Percentiles rank a stretch among this genome's conserved stretches.
Conservation (phyloP, 1,140 invertebrate genomes). For the Nylanderia fulva region DNA sequence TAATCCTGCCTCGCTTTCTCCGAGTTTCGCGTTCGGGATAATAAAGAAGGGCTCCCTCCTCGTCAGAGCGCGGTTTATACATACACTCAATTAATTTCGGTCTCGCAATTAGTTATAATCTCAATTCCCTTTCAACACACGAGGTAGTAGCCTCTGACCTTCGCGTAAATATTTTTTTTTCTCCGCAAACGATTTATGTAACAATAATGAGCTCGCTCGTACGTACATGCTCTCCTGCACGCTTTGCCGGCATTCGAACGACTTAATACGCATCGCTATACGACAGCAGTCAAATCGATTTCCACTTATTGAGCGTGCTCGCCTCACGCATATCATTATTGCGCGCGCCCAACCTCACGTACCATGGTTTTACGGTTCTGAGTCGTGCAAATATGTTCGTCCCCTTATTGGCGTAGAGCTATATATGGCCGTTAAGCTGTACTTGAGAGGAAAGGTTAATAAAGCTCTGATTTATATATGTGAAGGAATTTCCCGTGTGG, state of each 20-base stretch:
- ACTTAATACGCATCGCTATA: conserved; percentile 58
- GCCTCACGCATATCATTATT: conserved; percentile 68
- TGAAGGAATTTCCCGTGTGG: conserved; percentile 6
- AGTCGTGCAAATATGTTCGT: conserved; percentile 50
- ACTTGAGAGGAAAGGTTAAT: conserved; percentile 1
- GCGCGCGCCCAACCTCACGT: conserved; percentile 52
- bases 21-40: not conserved
- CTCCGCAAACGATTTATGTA: conserved; percentile 33
- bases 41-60: not conserved
- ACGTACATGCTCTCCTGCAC: conserved; percentile 17
- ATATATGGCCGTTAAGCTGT: conserved; percentile 6
- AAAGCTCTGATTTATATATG: conserved; percentile 24
- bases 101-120: conserved; percentile 5
- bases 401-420: not conserved
- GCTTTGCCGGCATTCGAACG: conserved; percentile 17
- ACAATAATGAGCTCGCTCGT: conserved; percentile 41
- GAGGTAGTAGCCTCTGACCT: not conserved
- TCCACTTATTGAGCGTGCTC: conserved; percentile 61
- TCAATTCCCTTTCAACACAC: conserved; percentile 16
- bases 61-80: not conserved
- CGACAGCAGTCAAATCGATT: conserved; percentile 67
- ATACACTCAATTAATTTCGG: conserved; percentile 42
- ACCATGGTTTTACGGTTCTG: conserved; percentile 63
- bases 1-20: not conserved
- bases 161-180: not conserved